phyloP scores from a whole-genome alignment of 2,113 vertebrate genomes.

The Pachyramphus minor region DNA sequence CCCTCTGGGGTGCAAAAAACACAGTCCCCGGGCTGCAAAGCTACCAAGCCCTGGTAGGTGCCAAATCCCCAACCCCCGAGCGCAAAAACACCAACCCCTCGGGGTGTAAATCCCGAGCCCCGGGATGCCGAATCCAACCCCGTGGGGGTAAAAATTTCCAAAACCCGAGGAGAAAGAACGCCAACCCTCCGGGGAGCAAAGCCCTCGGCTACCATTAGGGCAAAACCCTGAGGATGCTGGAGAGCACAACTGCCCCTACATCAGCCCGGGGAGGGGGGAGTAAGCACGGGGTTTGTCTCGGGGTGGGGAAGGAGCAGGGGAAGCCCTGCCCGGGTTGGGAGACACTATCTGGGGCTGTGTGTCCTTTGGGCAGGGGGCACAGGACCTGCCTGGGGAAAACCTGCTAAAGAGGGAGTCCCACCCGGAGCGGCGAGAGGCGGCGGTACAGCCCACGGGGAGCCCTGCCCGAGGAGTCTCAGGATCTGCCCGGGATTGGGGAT shows the following conservation, averaged over 20 bases:
- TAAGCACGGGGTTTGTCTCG: no score
- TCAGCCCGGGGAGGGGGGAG: not conserved
- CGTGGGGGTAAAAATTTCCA: not conserved
- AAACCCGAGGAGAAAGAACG: fast-evolving
- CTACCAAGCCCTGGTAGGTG: fast-evolving
- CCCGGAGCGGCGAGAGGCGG: no score
- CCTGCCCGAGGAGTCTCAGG: no score
- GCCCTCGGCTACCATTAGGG: fast-evolving
- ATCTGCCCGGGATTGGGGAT: not conserved
- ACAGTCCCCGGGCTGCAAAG: no score
- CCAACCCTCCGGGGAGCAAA: not conserved
- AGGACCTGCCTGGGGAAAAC: not conserved
- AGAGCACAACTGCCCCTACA: no score
- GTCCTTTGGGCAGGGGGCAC: not conserved
- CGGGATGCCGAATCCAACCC: not conserved
- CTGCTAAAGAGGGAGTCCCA: not conserved
- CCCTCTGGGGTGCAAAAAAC: not conserved
- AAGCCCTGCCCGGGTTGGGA: not conserved
- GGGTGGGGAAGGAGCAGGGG: no score
- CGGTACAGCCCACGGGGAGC: not conserved
- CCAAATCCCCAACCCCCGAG: not conserved
- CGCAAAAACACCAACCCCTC: not conserved
- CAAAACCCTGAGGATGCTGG: not conserved
- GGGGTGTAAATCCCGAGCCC: not conserved
- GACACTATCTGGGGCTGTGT: no score